A percentile compares a stretch with the other conserved stretches of the same genome.
phyloP scores from a whole-genome alignment of 2,888 invertebrate species.

The Camponotus fellah region DNA sequence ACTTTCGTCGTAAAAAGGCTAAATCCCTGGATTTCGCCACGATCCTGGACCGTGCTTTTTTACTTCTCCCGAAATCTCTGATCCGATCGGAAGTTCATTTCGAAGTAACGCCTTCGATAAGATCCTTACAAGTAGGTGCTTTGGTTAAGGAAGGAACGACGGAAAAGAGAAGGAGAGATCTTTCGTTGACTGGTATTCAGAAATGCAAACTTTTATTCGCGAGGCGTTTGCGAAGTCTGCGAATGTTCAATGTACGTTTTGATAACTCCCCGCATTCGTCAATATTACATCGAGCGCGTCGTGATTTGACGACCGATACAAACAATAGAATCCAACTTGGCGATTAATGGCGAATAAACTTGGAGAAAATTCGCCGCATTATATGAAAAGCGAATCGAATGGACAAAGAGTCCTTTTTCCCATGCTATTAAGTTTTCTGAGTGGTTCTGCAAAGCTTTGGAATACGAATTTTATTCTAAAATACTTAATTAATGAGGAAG shows the following conservation, averaged over 20 bases:
- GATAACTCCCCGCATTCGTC: slow-evolving; percentile 28
- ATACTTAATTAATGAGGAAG: slow-evolving; percentile 49
- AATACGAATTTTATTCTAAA: slow-evolving; percentile 43
- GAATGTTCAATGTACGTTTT: slow-evolving; percentile 38
- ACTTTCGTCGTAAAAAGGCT: slow-evolving; percentile 55
- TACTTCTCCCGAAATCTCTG: slow-evolving; percentile 48
- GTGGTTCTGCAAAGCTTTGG: slow-evolving; percentile 30
- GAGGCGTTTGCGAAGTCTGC: slow-evolving; percentile 10
- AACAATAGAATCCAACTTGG: slow-evolving; percentile 30
- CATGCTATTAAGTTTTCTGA: slow-evolving; percentile 42
- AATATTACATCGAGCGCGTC: background rate
- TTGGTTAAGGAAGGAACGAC: background rate
- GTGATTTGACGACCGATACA: slow-evolving; percentile 27
- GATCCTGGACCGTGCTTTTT: slow-evolving; percentile 49
- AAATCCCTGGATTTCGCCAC: slow-evolving; percentile 39
- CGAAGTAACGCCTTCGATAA: slow-evolving; percentile 60
- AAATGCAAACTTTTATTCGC: slow-evolving; percentile 56
- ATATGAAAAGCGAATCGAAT: slow-evolving; percentile 8
- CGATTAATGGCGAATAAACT: slow-evolving; percentile 49
- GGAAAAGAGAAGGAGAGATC: background rate
- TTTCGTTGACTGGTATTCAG: slow-evolving; percentile 42
- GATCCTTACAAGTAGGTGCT: slow-evolving; percentile 56
- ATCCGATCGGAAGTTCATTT: slow-evolving; percentile 66
- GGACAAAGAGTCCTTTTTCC: slow-evolving; percentile 40
- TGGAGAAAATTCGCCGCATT: slow-evolving; percentile 24